A percentile compares a stretch with the other conserved stretches of the same genome.
phyloP scores from a whole-genome alignment of 2,797 vertebrate genomes.

The Catostomus latipinnis region DNA sequence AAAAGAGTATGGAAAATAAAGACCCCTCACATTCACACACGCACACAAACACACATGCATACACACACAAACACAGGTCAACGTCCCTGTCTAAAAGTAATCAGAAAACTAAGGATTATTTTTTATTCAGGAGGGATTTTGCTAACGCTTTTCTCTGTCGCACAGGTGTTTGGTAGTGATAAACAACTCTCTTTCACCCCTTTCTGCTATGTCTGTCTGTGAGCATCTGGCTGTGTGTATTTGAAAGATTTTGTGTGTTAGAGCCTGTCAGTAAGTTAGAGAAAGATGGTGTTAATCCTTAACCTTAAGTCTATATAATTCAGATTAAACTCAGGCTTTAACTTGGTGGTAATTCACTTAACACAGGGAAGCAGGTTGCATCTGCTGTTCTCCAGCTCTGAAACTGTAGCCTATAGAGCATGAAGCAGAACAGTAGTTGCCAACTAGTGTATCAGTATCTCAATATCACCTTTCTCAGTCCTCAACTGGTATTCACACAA shows the following conservation, averaged over 20 bases:
- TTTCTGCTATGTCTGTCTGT: neutral
- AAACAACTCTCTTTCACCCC: conserved; percentile 47
- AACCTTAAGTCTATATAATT: conserved; percentile 53
- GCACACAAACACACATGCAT: neutral
- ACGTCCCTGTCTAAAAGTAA: conserved; percentile 50
- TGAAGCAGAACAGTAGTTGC: neutral
- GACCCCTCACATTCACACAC: neutral
- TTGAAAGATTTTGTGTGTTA: conserved; percentile 30
- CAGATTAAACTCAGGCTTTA: conserved; percentile 54
- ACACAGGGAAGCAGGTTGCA: conserved; percentile 30
- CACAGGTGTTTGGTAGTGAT: conserved; percentile 53
- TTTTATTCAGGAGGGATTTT: conserved; percentile 53
- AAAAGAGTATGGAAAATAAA: conserved; percentile 14
- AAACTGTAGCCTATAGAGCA: conserved; percentile 18
- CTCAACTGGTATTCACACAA: conserved; percentile 24
- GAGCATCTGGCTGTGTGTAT: conserved; percentile 52
- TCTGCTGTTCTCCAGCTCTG: conserved; percentile 28
- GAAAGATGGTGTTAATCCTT: conserved; percentile 51
- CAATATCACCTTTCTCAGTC: conserved; percentile 22
- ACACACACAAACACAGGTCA: conserved; percentile 36
- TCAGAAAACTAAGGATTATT: conserved; percentile 54
- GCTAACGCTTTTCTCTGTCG: conserved; percentile 21
- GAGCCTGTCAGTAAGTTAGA: conserved; percentile 50
- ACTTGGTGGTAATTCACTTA: conserved; percentile 57
- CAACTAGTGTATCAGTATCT: conserved; percentile 32